Base-by-base conservation (phyloP, 2,113 vertebrate species). In the Scartelaos histophorus region DNA sequence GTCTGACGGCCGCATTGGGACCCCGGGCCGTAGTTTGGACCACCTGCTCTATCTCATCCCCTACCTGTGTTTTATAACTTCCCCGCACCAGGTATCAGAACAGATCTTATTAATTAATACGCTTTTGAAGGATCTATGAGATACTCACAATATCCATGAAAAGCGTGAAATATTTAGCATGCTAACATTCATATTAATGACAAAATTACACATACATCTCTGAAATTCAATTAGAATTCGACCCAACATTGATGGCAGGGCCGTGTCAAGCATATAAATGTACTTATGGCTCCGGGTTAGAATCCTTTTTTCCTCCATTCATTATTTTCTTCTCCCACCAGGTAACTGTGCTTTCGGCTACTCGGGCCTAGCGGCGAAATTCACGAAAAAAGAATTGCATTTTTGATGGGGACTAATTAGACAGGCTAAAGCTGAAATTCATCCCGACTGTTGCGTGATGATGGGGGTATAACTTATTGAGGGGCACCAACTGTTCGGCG, bases 371-470 rank as follows among this genome's bases (percentile, higher is more conserved):
- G 88, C 82, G 94, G 93, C 93, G 58, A 86, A 90, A 91, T 93
- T 93, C 86, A 79, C 87, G 73, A 84, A 90, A 58, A 61, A 91
- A 89, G 84, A 89, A 93, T 94, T 92, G 84, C 89, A 93, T 92
- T 90, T 93, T 93, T 94, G 93, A 94, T 93, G 90, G 92, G 89
- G 93, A 91, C 93, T 93, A 93, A 94, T 94, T 94, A 93, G 88
- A 85, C 83, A 64, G 79, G 85, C 87, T 61, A 34, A 61, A 93
- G 90, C 89, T 92, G 90, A 89, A 88, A 91, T 87, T 81, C 76
- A 69, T 85, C 80, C 87, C 76, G 77, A 84, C 83, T 82, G 87
- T 89, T 91, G 88, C 89, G 69, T 90, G 86, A 78, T 85, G 85
- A 81, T 69, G 78, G 77, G 29, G 64, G 17, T 69, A 92, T 92